These are phyloP conservation scores for Pygoscelis antarcticus DNA, from an alignment of 2,113 vertebrate species.

Conservation along the genomic window DNA sequence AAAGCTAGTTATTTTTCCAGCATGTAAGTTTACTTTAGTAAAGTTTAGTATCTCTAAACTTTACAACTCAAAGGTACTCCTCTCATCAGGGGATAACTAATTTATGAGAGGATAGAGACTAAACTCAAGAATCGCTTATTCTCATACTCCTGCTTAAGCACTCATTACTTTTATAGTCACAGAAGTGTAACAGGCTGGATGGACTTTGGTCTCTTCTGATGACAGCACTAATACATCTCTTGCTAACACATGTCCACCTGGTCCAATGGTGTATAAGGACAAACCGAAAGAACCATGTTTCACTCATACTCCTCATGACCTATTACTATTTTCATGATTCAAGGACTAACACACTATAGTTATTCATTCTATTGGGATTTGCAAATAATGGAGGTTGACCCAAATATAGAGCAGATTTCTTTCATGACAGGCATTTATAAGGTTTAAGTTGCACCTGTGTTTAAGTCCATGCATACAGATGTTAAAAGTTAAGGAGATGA, in stretches of 20 bases:
- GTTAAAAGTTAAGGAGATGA: neutral
- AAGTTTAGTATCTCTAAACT: neutral
- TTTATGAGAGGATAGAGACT: neutral
- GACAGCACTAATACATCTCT: neutral
- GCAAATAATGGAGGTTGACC: neutral
- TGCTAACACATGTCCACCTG: neutral
- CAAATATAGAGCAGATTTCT: neutral
- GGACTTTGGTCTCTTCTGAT: neutral
- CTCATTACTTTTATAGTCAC: neutral
- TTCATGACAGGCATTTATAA: neutral
- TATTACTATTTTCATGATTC: neutral
- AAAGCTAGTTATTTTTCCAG: neutral
- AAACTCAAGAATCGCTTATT: neutral
- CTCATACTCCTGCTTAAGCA: neutral
- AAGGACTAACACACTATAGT: neutral
- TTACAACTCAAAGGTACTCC: neutral
- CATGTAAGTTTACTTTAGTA: neutral
- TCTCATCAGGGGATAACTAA: slow-evolving; percentile 9
- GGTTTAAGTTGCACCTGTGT: neutral
- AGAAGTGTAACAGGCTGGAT: neutral
- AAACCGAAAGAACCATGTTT: neutral
- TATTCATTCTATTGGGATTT: neutral
- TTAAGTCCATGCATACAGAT: neutral
- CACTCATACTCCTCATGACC: neutral
- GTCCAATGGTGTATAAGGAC: neutral